phyloP scores from a whole-genome alignment of 2,797 vertebrate genomes.

The Scleropages formosus region DNA sequence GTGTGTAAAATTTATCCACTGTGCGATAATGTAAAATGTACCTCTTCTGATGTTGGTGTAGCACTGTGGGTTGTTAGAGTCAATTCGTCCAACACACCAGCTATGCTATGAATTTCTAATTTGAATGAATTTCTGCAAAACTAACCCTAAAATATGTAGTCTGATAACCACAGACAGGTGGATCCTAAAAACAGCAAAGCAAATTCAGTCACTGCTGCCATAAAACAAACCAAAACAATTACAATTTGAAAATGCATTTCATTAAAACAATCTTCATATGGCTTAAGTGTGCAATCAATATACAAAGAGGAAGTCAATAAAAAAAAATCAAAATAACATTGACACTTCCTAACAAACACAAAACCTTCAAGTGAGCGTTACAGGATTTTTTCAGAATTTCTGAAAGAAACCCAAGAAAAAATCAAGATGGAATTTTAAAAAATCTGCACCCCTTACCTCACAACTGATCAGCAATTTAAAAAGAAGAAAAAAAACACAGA shows the following conservation, averaged over 20 bases:
- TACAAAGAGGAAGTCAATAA: slow-evolving; percentile 25
- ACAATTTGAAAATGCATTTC: slow-evolving; percentile 21
- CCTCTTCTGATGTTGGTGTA: not conserved
- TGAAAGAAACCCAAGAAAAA: not conserved
- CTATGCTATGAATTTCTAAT: slow-evolving; percentile 28
- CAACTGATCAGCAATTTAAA: not conserved
- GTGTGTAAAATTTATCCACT: not conserved
- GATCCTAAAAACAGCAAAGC: slow-evolving; percentile 11
- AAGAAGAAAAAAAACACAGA: not conserved
- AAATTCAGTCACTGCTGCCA: slow-evolving; percentile 13
- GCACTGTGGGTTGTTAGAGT: slow-evolving; percentile 8
- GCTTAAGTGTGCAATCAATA: slow-evolving; percentile 56
- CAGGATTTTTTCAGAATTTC: not conserved
- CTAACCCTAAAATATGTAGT: slow-evolving; percentile 24
- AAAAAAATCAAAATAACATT: slow-evolving; percentile 23
- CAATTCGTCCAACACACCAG: slow-evolving; percentile 15
- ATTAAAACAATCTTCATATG: slow-evolving; percentile 49
- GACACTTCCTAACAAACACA: not conserved
- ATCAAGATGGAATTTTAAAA: not conserved
- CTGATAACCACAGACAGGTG: not conserved
- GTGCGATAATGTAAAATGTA: not conserved
- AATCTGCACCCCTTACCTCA: not conserved
- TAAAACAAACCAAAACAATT: slow-evolving; percentile 17
- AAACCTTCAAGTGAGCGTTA: slow-evolving; percentile 26
- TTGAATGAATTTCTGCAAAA: slow-evolving; percentile 33